Percentiles rank a stretch among this genome's conserved stretches.
Evolutionary conservation across 1,140 invertebrate genomes (phyloP).

Genomic region (Brachionus asplanchnoidis): DNA sequence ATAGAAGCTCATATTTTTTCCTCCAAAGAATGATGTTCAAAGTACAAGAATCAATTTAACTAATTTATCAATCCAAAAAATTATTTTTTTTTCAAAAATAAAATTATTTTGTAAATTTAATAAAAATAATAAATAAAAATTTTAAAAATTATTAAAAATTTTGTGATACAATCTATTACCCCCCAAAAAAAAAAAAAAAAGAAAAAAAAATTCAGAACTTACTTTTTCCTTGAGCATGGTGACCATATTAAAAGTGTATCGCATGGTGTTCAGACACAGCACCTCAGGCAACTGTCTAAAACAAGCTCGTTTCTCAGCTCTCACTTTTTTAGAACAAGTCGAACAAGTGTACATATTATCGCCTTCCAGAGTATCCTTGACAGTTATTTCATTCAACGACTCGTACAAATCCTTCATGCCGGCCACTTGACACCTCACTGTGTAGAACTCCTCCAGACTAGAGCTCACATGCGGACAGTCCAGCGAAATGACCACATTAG

Average conservation of each 20-base stretch:
- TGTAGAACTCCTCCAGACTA: conserved; percentile 90
- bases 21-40: too few relatives aligned
- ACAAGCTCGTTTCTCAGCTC: conserved; percentile 85
- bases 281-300: conserved; percentile 88
- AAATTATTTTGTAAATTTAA: too few relatives aligned
- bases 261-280: conserved; percentile 91
- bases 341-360: conserved; percentile 97
- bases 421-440: conserved; percentile 85
- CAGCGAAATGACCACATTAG: conserved; percentile 87
- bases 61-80: too few relatives aligned
- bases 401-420: conserved; percentile 92
- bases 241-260: conserved; percentile 95
- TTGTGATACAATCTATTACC: too few relatives aligned
- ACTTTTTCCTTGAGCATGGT: conserved; percentile 89
- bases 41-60: too few relatives aligned
- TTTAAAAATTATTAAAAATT: too few relatives aligned
- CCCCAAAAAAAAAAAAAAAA: background rate
- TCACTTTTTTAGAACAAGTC: conserved; percentile 84
- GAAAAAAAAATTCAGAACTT: background rate
- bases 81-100: too few relatives aligned
- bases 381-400: conserved; percentile 86
- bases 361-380: conserved; percentile 89
- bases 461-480: conserved; percentile 88
- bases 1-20: too few relatives aligned
- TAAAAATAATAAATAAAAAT: too few relatives aligned